Percentiles rank a stretch among this genome's conserved stretches.
Evolutionary conservation across 2,113 vertebrate genomes (phyloP).

Genomic region (Datnioides undecimradiatus): DNA sequence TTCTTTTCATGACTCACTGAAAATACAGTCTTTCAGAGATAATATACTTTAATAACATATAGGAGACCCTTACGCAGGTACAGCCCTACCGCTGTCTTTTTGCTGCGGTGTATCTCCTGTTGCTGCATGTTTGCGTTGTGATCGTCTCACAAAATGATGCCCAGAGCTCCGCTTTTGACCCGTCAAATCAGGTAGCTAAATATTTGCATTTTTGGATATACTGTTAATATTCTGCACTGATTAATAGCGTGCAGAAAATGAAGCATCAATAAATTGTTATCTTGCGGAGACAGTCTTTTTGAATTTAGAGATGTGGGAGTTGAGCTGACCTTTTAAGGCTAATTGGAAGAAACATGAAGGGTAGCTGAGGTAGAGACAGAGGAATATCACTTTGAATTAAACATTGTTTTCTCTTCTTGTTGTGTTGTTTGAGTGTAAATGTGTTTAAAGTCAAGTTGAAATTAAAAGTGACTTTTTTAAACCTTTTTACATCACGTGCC

Average conservation of each 20-base stretch:
- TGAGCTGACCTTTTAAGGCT: conserved; percentile 15
- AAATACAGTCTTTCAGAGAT: background rate
- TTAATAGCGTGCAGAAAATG: background rate
- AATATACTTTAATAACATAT: background rate
- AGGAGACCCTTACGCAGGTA: background rate
- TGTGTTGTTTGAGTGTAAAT: background rate
- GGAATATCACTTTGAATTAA: background rate
- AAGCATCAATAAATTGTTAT: conserved; percentile 11
- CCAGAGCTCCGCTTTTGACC: background rate
- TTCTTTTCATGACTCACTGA: background rate
- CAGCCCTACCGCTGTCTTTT: background rate
- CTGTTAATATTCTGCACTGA: background rate
- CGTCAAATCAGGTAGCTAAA: background rate
- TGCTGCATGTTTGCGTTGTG: background rate
- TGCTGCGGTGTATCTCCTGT: background rate
- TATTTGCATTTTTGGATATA: background rate
- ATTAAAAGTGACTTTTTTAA: too few species aligned
- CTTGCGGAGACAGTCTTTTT: background rate
- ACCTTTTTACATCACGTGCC: too few species aligned
- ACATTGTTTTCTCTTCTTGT: background rate
- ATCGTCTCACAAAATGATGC: background rate
- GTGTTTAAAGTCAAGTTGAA: too few species aligned
- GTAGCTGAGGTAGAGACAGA: background rate
- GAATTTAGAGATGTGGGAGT: background rate
- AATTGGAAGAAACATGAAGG: background rate